These are phyloP conservation scores for Stomatorhinus walkeri DNA, from an alignment of 2,797 vertebrate genomes.

Conservation along the genomic window DNA sequence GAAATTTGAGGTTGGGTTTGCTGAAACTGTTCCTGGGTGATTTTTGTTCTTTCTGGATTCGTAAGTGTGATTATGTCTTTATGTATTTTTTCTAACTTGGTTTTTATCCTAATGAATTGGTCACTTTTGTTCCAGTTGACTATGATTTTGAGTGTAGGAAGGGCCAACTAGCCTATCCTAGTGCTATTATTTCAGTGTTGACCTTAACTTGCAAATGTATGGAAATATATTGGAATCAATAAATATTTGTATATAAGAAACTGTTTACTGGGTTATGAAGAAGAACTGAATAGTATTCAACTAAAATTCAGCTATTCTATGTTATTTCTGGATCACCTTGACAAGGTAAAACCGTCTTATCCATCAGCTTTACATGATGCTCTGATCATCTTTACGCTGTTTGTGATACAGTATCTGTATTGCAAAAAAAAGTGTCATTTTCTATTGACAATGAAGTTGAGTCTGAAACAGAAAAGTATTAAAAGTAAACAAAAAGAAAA, in stretches of 20 bases:
- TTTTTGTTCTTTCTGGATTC: slow-evolving; percentile 48
- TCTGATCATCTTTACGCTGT: not conserved
- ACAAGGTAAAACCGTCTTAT: not conserved
- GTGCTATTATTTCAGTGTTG: slow-evolving; percentile 54
- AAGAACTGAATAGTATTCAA: not conserved
- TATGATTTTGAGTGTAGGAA: slow-evolving; percentile 20
- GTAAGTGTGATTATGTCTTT: slow-evolving; percentile 49
- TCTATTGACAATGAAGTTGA: not conserved
- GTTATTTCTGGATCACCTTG: not conserved
- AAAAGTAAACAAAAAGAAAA: not conserved
- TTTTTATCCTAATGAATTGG: slow-evolving; percentile 44
- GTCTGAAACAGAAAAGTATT: not conserved
- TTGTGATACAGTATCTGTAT: not conserved
- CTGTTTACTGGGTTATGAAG: slow-evolving; percentile 30
- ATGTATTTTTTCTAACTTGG: slow-evolving; percentile 39
- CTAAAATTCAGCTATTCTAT: not conserved
- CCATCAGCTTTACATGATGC: not conserved
- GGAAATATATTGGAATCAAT: slow-evolving; percentile 55
- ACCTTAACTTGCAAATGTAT: slow-evolving; percentile 65
- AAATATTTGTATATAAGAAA: slow-evolving; percentile 61
- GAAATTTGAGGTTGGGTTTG: slow-evolving; percentile 41
- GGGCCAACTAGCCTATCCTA: slow-evolving; percentile 38
- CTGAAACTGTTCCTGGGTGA: slow-evolving; percentile 36
- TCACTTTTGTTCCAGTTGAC: slow-evolving; percentile 40
- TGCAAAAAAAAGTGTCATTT: not conserved